Evolutionary conservation across 2,888 invertebrate species (phyloP).

Genomic region (Diadegma fenestrale): DNA sequence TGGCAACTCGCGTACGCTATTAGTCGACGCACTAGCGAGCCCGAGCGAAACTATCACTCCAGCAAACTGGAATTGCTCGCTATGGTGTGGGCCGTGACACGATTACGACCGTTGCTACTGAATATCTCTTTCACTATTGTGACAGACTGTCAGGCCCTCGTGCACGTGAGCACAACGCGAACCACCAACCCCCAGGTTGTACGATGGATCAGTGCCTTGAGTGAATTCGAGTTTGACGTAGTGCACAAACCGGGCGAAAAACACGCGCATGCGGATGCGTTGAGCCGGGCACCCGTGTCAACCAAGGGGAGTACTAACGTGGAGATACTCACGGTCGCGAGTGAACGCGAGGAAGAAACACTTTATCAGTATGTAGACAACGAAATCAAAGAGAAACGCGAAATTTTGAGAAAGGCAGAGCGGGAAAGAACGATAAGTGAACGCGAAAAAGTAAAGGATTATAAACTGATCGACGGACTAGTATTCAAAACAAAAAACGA

Average conservation of each 20-base stretch:
- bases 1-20: constrained; percentile 71
- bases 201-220: constrained; percentile 3
- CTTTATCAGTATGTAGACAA: constrained; percentile 1
- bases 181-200: neutral
- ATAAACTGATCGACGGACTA: constrained; percentile 3
- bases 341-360: constrained; percentile 11
- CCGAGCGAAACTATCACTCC: constrained; percentile 72
- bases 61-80: constrained; percentile 61
- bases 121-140: too few species aligned
- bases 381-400: neutral
- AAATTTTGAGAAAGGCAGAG: constrained; percentile 4
- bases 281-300: constrained; percentile 69
- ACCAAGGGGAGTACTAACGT: too few species aligned
- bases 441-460: neutral
- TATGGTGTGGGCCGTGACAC: constrained; percentile 26
- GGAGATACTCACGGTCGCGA: too few species aligned
- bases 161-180: neutral
- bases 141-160: neutral
- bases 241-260: constrained; percentile 65
- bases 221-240: constrained; percentile 62
- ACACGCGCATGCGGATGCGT: constrained; percentile 69
- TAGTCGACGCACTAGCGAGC: constrained; percentile 69
- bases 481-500: constrained; percentile 29
- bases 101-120: too few species aligned
- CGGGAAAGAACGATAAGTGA: neutral